Conservation (phyloP, 2,888 invertebrate species). For the Thumatha senex region DNA sequence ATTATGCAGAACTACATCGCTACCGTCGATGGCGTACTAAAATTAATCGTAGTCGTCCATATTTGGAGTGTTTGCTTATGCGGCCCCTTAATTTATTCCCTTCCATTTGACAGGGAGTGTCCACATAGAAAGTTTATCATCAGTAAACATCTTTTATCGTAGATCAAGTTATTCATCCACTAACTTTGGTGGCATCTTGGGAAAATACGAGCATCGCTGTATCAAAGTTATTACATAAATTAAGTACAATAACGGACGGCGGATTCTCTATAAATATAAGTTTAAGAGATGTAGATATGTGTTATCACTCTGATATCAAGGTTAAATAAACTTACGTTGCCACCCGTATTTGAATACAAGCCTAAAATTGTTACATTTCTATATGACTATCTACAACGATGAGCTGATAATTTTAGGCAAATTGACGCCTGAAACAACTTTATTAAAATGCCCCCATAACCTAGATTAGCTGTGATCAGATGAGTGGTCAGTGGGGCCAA, state of each 20-base stretch:
- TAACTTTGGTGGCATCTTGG: slow-evolving; percentile 35
- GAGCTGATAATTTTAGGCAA: slow-evolving; percentile 18
- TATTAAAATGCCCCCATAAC: slow-evolving; percentile 42
- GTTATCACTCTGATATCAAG: slow-evolving; percentile 2
- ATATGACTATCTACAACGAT: not conserved
- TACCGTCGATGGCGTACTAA: slow-evolving; percentile 41
- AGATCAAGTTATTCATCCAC: slow-evolving; percentile 36
- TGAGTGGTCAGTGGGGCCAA: slow-evolving; percentile 57
- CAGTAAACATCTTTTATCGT: slow-evolving; percentile 45
- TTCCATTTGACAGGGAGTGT: slow-evolving; percentile 40
- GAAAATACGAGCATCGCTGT: slow-evolving; percentile 14
- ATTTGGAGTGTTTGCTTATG: slow-evolving; percentile 51
- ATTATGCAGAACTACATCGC: slow-evolving; percentile 40
- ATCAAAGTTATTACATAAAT: slow-evolving; percentile 25
- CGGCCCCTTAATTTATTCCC: slow-evolving; percentile 49
- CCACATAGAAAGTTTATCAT: slow-evolving; percentile 49
- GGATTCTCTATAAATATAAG: slow-evolving; percentile 9
- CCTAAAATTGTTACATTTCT: too few relatives aligned
- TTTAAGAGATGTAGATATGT: slow-evolving; percentile 3
- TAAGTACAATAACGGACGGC: slow-evolving; percentile 19
- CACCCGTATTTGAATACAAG: too few relatives aligned
- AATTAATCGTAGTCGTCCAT: slow-evolving; percentile 50
- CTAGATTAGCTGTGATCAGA: slow-evolving; percentile 46
- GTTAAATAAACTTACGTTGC: too few relatives aligned
- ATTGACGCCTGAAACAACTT: slow-evolving; percentile 32